Conservation (phyloP, 2,797 vertebrate species). For the Phataginus tetradactyla region DNA sequence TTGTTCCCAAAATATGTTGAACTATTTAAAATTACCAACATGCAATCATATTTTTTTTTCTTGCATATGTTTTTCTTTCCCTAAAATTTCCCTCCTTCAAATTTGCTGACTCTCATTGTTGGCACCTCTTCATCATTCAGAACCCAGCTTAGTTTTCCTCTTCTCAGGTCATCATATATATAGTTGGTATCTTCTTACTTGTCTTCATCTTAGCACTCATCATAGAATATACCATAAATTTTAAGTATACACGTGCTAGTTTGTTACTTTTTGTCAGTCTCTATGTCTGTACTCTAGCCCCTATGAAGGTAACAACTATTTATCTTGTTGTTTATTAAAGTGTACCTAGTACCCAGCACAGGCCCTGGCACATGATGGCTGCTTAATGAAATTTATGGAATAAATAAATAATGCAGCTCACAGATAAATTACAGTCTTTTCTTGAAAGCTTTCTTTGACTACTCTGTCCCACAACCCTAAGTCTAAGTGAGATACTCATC, state of each 20-base stretch:
- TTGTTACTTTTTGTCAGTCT: background rate
- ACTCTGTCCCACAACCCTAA: background rate
- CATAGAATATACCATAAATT: background rate
- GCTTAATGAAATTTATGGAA: background rate
- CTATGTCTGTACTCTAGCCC: background rate
- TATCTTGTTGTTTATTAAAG: background rate
- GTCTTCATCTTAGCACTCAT: background rate
- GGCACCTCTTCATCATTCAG: background rate
- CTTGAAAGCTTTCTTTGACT: background rate
- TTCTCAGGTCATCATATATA: background rate
- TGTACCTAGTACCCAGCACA: background rate
- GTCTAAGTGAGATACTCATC: background rate
- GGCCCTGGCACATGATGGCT: background rate
- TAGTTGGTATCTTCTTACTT: background rate
- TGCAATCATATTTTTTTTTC: constrained; percentile 17
- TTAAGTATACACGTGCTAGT: background rate
- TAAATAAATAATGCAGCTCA: background rate
- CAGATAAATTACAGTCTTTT: background rate
- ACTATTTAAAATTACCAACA: background rate
- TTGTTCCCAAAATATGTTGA: background rate
- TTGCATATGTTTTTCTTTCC: background rate
- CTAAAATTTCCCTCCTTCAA: background rate
- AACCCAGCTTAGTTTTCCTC: background rate
- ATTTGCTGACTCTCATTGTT: constrained; percentile 18
- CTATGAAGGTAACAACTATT: background rate